Evolutionary conservation across 2,888 invertebrate species (phyloP), one percentile per base, ranked within the genome.

Genomic region (Dyspetes luteomarginatus): DNA sequence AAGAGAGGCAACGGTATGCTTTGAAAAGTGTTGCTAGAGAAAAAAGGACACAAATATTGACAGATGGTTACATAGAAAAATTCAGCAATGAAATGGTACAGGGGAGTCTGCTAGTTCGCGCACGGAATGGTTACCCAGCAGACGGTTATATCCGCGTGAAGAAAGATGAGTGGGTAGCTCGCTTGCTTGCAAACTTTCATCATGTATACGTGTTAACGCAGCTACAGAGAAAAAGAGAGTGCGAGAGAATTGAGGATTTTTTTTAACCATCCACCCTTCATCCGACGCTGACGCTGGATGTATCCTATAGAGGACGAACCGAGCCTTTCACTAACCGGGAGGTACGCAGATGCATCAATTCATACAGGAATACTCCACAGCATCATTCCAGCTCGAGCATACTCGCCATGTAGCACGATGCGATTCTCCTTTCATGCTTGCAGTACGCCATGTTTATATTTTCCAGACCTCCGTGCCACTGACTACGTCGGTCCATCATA

Each of bases 281-380:
- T 58, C 41, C 30, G 45, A 30, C 69, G 58, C 45, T 58, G 56
- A 69, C 4, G 36, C 9, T 15, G 26, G 12, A 22, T 28, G 22
- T 43, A 69, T 58, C 48, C 58, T 45, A 58, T 45, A 48, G 19
- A 69, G 28, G 24, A 28, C 17, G 45, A 19, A 28, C 4, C 17
- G 9, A 41, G 41, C 15, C 64, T 64, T 73, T 62, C 62, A 72
- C 62, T 64, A 62, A 15, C 15, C 73, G 28, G 64, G 45, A 45
- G 56, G 41, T 43, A 30, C n/a, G 55, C 24, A 43, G 43, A 65
- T 72, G 72, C 62, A 72, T 62, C 50, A 41, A 64, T 65, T 64
- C 64, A 41, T 65, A 73, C 64, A 52, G 12, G 64, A 62, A 43
- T 55, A 26, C 41, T n/a, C 36, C 12, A 48, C 19, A 7, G 45